Evolutionary conservation across 1,140 invertebrate species (phyloP).

Genomic region (Caenorhabditis briggsae): DNA sequence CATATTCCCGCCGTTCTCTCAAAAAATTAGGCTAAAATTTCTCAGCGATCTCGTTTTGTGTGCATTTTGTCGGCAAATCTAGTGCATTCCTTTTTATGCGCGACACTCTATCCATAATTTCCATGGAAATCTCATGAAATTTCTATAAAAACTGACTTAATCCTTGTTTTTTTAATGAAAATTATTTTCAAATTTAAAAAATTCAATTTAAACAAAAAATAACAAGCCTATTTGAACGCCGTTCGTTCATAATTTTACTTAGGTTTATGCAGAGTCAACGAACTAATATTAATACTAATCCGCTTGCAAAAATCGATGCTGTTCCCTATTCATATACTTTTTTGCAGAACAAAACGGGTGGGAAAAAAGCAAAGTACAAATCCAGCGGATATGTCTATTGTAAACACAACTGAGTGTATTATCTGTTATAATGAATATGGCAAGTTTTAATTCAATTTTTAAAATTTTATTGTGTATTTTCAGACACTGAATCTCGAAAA

Average conservation of each 20-base stretch:
- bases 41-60: neutral
- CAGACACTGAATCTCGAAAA: conserved; percentile 23
- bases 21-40: too few relatives aligned
- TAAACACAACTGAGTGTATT: conserved; percentile 38
- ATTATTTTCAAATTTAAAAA: too few relatives aligned
- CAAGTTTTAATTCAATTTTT: neutral
- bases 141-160: too few relatives aligned
- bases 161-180: too few relatives aligned
- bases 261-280: too few relatives aligned
- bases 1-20: too few relatives aligned
- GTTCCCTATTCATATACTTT: neutral
- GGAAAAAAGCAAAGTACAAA: neutral
- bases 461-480: neutral
- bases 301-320: neutral
- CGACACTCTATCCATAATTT: too few relatives aligned
- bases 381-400: neutral
- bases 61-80: neutral
- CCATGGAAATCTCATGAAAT: too few relatives aligned
- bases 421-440: conserved; percentile 48
- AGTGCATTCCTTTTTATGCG: neutral
- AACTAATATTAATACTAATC: too few relatives aligned
- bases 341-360: conserved; percentile 1
- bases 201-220: too few relatives aligned
- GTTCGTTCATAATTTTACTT: too few relatives aligned
- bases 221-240: too few relatives aligned